Base-by-base conservation (phyloP, 2,113 vertebrate species). In the Proteles cristata region DNA sequence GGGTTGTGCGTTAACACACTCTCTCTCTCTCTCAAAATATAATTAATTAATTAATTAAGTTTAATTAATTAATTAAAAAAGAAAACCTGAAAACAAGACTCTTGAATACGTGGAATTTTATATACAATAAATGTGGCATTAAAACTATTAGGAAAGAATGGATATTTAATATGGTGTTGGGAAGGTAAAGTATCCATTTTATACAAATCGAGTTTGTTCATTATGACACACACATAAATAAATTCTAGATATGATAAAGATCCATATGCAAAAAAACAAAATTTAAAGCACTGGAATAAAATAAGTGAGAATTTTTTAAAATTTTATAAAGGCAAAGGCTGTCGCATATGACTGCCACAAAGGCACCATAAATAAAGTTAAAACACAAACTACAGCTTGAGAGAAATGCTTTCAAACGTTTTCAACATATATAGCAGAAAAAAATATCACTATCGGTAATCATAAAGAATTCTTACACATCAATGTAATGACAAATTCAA, bases 81-180 rank as follows among this genome's bases (percentile, higher is more conserved):
- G 58, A 65, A 88, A 93, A 83, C 89, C 79, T 96, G 74, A 85
- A 96, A 92, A 92, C 7, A 76, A 76, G 23, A 45, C 2, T 68
- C 23, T 81, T 61, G 4, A 43, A 63, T 43, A 31, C 26, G 35
- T 63, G n/a, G 26, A 82, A 86, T 45, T 83, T 82, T 28, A 8
- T 35, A 66, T 77, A 69, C 33, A 90, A 77, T 33, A 91, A 79
- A 87, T 63, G 23, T 65, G 65, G 31, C 58, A 81, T 88, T 87
- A 23, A 88, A 97, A 90, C 16, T 58, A 96, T 48, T 10, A 88
- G 76, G 58, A 65, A 91, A 94, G 55, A 58, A 48, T 39, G 19
- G 26, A 73, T 79, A 85, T 65, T 80, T 93, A 94, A 74, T 68
- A 53, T 4, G 11, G 14, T 90, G 39, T 53, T 88, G 31, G 71